Percentiles rank a stretch among this genome's conserved stretches.
phyloP scores from a whole-genome alignment of 2,113 vertebrate species.

The Nanorana parkeri region DNA sequence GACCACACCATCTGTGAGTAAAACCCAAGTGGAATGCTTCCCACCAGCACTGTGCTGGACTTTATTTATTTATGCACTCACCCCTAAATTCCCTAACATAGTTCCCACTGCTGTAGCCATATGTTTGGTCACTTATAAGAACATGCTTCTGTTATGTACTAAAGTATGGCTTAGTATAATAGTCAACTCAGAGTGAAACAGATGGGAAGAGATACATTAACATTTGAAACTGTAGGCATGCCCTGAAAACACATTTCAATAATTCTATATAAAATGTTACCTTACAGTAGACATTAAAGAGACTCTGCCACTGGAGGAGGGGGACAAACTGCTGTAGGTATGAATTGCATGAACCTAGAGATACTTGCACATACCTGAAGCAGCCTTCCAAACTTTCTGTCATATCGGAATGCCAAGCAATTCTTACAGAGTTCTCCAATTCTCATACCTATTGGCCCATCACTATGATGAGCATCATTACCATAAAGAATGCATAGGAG shows the following conservation, averaged over 20 bases:
- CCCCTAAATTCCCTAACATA: slow-evolving; percentile 39
- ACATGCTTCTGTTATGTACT: slow-evolving; percentile 2
- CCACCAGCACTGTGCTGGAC: slow-evolving; percentile 2
- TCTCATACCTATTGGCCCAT: too few relatives aligned
- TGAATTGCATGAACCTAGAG: too few relatives aligned
- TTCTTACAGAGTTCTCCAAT: too few relatives aligned
- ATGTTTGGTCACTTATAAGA: slow-evolving; percentile 14
- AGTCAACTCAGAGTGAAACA: background rate
- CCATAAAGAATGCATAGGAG: too few relatives aligned
- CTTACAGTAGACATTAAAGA: too few relatives aligned
- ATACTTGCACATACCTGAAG: too few relatives aligned
- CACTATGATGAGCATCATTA: too few relatives aligned
- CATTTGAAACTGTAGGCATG: background rate
- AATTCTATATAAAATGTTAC: background rate
- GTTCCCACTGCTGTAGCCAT: slow-evolving; percentile 31
- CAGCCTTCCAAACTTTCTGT: too few relatives aligned
- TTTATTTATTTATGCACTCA: slow-evolving; percentile 46
- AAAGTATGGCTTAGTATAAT: background rate
- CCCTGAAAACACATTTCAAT: background rate
- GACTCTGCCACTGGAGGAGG: too few relatives aligned
- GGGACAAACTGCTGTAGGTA: too few relatives aligned
- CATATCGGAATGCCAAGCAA: too few relatives aligned
- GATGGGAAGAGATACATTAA: background rate
- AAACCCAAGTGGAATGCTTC: slow-evolving; percentile 39
- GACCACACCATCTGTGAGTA: slow-evolving; percentile 42